Evolutionary conservation across 2,113 vertebrate genomes (phyloP).

Genomic region (Cephalopholis sonnerati): DNA sequence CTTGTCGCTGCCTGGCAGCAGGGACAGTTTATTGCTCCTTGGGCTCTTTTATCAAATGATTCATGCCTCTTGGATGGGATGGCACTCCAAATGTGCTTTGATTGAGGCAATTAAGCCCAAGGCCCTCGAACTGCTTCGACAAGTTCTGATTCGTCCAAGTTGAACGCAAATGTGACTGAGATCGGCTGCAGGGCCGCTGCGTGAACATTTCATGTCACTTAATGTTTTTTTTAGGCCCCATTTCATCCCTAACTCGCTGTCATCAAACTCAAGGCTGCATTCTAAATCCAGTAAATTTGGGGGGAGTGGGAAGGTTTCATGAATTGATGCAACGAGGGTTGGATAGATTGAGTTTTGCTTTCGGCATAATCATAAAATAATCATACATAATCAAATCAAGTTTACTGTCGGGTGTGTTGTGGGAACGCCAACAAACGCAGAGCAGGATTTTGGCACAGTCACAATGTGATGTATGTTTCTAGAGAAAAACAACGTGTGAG

Average conservation of each 20-base stretch:
- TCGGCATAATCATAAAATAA: background rate
- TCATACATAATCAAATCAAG: conserved; percentile 1
- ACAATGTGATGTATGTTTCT: background rate
- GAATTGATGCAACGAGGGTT: background rate
- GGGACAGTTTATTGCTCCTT: conserved; percentile 59
- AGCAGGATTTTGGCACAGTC: conserved; percentile 24
- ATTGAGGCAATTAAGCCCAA: conserved; percentile 73
- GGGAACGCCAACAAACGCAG: conserved; percentile 12
- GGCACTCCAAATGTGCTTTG: conserved; percentile 63
- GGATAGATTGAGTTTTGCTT: background rate
- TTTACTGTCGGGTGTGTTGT: conserved; percentile 10
- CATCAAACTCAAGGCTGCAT: background rate
- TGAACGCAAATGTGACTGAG: conserved; percentile 24
- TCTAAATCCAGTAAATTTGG: background rate
- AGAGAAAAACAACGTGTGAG: background rate
- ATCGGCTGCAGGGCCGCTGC: background rate
- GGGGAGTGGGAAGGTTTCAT: background rate
- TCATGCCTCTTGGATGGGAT: conserved; percentile 65
- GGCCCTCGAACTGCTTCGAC: conserved; percentile 46
- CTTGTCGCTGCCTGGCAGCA: conserved; percentile 43
- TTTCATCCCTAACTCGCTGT: background rate
- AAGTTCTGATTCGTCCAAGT: conserved; percentile 42
- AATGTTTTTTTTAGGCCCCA: background rate
- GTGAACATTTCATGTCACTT: background rate
- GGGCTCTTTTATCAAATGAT: conserved; percentile 65